phyloP scores from a whole-genome alignment of 2,797 vertebrate species.

The Bovichtus variegatus region DNA sequence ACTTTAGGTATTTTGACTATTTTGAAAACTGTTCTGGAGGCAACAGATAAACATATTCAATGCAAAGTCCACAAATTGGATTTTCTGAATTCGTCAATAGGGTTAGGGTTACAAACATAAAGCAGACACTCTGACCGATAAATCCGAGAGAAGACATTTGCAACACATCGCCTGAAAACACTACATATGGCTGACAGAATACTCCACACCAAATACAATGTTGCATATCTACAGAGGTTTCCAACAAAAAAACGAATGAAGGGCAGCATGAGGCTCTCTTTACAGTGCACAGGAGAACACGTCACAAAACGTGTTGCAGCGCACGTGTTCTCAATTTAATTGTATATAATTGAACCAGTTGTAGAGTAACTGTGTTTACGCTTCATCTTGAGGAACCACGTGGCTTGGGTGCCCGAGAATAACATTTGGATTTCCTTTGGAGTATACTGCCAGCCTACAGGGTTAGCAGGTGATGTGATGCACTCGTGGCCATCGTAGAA shows the following conservation, averaged over 20 bases:
- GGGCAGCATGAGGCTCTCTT: neutral
- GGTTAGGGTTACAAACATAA: slow-evolving; percentile 8
- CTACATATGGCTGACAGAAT: neutral
- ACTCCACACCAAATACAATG: neutral
- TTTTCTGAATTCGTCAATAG: slow-evolving; percentile 19
- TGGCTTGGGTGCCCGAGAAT: neutral
- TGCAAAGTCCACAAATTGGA: too few species aligned
- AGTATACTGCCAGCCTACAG: neutral
- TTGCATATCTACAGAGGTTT: neutral
- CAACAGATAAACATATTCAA: too few species aligned
- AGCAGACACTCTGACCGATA: slow-evolving; percentile 10
- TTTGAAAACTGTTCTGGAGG: slow-evolving; percentile 28
- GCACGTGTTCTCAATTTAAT: too few species aligned
- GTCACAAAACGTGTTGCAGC: too few species aligned
- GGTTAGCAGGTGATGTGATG: neutral
- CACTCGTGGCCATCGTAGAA: neutral
- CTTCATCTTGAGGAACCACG: neutral
- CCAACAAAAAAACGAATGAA: too few species aligned
- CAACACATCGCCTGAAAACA: neutral
- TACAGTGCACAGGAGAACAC: neutral
- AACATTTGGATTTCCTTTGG: neutral
- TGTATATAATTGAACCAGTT: neutral
- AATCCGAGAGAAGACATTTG: too few species aligned
- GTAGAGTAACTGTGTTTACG: neutral
- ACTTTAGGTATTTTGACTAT: slow-evolving; percentile 10